Base-by-base conservation (phyloP, 2,888 invertebrate genomes). In the Plemyria rubiginata region DNA sequence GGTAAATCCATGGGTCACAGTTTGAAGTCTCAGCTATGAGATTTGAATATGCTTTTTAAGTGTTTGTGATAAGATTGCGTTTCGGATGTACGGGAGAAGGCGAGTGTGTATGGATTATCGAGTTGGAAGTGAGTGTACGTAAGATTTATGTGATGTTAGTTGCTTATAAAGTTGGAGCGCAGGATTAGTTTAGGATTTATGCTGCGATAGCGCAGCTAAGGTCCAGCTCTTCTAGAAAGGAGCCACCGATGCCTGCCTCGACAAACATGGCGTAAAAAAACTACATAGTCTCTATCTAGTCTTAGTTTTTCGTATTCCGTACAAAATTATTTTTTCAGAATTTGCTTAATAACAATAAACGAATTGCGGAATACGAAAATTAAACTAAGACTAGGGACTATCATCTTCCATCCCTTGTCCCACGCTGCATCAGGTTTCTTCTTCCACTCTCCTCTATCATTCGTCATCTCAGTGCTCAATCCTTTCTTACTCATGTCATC, bases 101-200 rank as follows among this genome's bases (percentile, higher is more conserved):
- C 16, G 32, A 12, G n/a, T 53, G 48, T 54, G 54, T 59, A 53
- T 56, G 49, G 49, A 45, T 61, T 65, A 65, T 68, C 61, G 56
- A 61, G 65, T 67, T 65, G 6, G 50, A 67, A 57, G 56, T 57
- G 52, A 54, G 60, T 41, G 61, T 55, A 41, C 12, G 52, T 62
- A 57, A 68, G 68, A 65, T 68, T 68, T 64, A 66, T 61, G 58
- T 51, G 51, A 51, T 59, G 65, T 65, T 65, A 61, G 46, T 62
- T 62, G 61, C 61, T 64, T 65, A 63, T 68, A 60, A 68, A 62
- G 66, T 68, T 66, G 40, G 41, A 38, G 48, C 52, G 55, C 60
- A 54, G 61, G 66, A 66, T 68, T 66, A 66, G 64, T 66, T 68
- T 65, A 65, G 68, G 56, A 66, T 66, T 66, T 66, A 61, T 65